Conservation (phyloP, 2,888 invertebrate species). For the Eurytoma adleriae region DNA sequence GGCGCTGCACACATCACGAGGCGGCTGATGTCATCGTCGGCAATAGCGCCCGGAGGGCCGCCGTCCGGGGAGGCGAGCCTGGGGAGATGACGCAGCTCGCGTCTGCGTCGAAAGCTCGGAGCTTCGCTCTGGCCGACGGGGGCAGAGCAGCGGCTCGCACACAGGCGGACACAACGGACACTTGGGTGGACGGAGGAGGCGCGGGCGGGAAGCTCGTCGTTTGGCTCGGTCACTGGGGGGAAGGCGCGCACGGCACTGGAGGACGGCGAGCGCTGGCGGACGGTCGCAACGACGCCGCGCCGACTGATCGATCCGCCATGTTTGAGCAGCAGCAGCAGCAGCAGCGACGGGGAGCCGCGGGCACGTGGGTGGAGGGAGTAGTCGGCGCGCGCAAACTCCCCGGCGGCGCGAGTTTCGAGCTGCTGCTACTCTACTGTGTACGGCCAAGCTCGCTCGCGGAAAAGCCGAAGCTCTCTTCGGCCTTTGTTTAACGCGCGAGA, state of each 20-base stretch:
- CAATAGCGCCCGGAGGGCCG: neutral
- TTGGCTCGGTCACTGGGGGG: no score
- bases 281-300: conserved; percentile 50
- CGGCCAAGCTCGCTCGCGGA: no score
- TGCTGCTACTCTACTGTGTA: neutral
- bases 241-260: neutral
- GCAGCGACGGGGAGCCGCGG: conserved; percentile 65
- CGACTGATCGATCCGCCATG: conserved; percentile 65
- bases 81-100: neutral
- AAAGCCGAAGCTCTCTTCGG: neutral
- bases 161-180: neutral
- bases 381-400: conserved; percentile 12
- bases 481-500: neutral
- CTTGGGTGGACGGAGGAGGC: neutral
- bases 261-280: neutral
- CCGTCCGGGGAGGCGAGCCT: no score
- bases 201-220: neutral
- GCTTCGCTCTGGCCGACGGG: neutral
- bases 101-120: conserved; percentile 22
- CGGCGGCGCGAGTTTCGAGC: conserved; percentile 19
- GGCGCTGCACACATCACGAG: neutral
- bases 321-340: conserved; percentile 68
- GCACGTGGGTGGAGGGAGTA: conserved; percentile 2
- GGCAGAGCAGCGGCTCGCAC: neutral
- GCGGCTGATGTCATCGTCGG: neutral